phyloP scores from a whole-genome alignment of 2,797 vertebrate genomes.

The Glossophaga mutica region DNA sequence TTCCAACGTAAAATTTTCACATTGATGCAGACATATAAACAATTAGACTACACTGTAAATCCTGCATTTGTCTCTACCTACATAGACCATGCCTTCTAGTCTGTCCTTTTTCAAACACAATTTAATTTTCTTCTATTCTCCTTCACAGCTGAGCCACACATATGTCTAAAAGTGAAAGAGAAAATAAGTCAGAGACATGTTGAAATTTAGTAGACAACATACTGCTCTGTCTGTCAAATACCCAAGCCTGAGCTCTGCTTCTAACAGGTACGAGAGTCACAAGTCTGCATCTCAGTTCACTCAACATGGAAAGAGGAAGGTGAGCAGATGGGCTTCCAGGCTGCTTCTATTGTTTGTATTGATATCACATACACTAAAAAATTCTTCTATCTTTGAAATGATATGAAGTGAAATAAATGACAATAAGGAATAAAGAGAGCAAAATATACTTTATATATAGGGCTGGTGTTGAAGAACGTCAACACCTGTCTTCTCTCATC shows the following conservation, averaged over 20 bases:
- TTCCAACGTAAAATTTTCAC: not conserved
- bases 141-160: not conserved
- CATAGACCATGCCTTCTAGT: not conserved
- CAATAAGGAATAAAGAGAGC: not conserved
- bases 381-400: not conserved
- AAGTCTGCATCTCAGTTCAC: not conserved
- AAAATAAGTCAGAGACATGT: not conserved
- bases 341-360: not conserved
- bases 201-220: not conserved
- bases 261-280: not conserved
- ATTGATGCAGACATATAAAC: not conserved
- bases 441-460: not conserved
- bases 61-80: not conserved
- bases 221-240: not conserved
- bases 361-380: not conserved
- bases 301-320: not conserved
- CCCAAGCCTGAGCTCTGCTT: not conserved
- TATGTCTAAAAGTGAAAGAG: not conserved
- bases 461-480: not conserved
- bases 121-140: not conserved
- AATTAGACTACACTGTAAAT: not conserved
- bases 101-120: not conserved
- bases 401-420: not conserved
- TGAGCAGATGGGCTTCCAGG: not conserved
- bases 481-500: not conserved